Conservation (phyloP, 2,113 vertebrate species). For the Salvelinus fontinalis region DNA sequence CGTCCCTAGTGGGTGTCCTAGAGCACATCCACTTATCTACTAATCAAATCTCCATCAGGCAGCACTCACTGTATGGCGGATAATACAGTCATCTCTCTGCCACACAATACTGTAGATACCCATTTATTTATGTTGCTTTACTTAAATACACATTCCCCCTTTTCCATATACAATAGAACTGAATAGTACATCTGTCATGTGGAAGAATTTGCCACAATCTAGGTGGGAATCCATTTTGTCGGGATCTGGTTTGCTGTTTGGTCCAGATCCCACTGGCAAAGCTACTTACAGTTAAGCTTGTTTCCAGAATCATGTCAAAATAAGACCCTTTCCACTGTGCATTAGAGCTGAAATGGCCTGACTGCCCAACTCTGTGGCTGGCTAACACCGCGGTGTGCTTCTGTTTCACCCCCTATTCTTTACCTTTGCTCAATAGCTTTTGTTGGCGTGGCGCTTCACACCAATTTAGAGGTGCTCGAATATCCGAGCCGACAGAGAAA, state of each 20-base stretch:
- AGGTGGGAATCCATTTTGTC: conserved; percentile 41
- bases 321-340: conserved; percentile 43
- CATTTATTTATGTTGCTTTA: conserved; percentile 3
- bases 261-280: conserved; percentile 60
- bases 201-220: conserved; percentile 3
- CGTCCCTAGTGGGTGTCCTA: conserved; percentile 36
- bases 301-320: conserved; percentile 72
- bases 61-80: conserved; percentile 18
- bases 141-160: background rate
- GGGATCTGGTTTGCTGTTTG: conserved; percentile 47
- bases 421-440: conserved; percentile 22
- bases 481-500: too few species aligned
- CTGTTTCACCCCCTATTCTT: conserved; percentile 32
- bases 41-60: conserved; percentile 48
- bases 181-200: too few species aligned
- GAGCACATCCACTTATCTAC: conserved; percentile 43
- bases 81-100: background rate
- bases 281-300: conserved; percentile 69
- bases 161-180: background rate
- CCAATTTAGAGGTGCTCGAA: conserved; percentile 31
- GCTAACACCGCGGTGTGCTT: conserved; percentile 25
- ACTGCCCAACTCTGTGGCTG: conserved; percentile 32
- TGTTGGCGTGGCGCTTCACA: conserved; percentile 37
- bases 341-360: conserved; percentile 43
- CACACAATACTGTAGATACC: background rate